Percentiles rank a stretch among this genome's conserved stretches.
Evolutionary conservation across 2,888 invertebrate species (phyloP).

Genomic region (Gryllus longicercus): DNA sequence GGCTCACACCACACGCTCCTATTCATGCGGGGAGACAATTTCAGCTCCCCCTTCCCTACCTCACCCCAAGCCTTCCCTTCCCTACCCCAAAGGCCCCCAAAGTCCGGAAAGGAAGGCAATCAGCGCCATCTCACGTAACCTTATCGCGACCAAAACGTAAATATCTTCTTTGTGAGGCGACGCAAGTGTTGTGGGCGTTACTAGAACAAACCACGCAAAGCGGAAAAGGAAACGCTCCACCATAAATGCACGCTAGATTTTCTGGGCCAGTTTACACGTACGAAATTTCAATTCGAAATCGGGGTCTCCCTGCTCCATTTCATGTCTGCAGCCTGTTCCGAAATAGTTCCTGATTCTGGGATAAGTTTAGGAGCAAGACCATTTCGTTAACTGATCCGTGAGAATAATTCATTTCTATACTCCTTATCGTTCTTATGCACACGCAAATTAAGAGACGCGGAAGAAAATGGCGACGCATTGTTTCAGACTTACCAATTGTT

Average conservation of each 20-base stretch:
- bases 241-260: slow-evolving; percentile 7
- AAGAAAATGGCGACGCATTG: too few species aligned
- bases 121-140: slow-evolving; percentile 17
- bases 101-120: neutral
- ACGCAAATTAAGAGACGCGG: too few species aligned
- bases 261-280: slow-evolving; percentile 11
- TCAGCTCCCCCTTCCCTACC: neutral
- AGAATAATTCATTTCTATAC: neutral
- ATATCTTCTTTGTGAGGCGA: neutral
- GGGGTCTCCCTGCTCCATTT: neutral
- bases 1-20: neutral
- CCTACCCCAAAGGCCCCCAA: neutral
- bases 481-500: too few species aligned
- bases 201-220: neutral
- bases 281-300: neutral
- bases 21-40: slow-evolving; percentile 6
- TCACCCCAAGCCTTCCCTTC: too few species aligned
- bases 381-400: neutral
- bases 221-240: neutral
- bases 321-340: slow-evolving; percentile 3
- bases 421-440: too few species aligned
- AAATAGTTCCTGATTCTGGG: neutral
- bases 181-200: neutral
- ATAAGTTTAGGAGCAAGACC: neutral
- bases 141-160: neutral